Conservation (phyloP, 2,797 vertebrate species). For the Hipposideros larvatus region DNA sequence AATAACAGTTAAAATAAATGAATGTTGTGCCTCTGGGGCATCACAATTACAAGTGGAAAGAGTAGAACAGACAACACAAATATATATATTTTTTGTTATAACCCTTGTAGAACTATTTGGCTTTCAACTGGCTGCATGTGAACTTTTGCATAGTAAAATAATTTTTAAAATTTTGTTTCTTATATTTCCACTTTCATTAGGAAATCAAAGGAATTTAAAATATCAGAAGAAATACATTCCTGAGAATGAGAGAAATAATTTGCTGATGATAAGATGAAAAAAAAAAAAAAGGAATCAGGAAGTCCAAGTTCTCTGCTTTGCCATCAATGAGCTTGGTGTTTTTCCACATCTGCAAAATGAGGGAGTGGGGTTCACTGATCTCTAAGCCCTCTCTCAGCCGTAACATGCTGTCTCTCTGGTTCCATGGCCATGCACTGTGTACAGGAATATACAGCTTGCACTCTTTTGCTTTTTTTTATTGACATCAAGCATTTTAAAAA, state of each 20-base stretch:
- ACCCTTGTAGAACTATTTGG: not conserved
- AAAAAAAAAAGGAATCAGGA: not conserved
- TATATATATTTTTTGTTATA: not conserved
- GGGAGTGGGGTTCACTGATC: not conserved
- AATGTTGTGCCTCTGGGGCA: not conserved
- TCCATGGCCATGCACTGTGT: not conserved
- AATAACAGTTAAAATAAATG: not conserved
- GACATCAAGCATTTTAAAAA: not conserved
- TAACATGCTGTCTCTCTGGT: not conserved
- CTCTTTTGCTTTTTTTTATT: not conserved
- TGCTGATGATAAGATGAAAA: not conserved
- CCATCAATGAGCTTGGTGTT: not conserved
- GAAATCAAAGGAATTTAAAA: slow-evolving; percentile 40
- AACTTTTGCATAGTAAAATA: not conserved
- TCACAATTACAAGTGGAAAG: not conserved
- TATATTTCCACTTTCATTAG: slow-evolving; percentile 34
- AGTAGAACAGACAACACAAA: not conserved
- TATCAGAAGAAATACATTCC: not conserved
- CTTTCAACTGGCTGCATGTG: not conserved
- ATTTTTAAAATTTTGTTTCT: not conserved
- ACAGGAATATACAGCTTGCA: not conserved
- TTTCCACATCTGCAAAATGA: not conserved
- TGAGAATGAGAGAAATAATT: not conserved
- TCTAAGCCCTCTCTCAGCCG: not conserved
- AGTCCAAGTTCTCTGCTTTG: not conserved